Percentiles rank a stretch among this genome's conserved stretches.
Evolutionary conservation across 2,113 vertebrate species (phyloP).

Genomic region (Sardina pilchardus): DNA sequence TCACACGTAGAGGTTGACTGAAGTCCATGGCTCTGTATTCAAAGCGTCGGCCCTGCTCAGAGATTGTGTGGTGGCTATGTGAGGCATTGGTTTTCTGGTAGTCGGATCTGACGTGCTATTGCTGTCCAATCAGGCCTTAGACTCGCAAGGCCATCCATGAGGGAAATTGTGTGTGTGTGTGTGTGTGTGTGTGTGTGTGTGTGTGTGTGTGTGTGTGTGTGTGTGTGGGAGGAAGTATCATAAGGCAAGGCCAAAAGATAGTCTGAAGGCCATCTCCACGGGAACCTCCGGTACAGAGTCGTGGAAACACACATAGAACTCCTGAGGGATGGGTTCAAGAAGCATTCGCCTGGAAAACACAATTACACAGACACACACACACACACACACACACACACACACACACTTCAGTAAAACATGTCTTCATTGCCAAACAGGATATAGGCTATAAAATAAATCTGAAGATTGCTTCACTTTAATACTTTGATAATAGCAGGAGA

Average conservation of each 20-base stretch:
- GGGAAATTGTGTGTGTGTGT: not conserved
- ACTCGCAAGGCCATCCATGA: not conserved
- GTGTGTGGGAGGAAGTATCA: constrained; percentile 54
- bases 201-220: not conserved
- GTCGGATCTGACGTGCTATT: not conserved
- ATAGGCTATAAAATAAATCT: not conserved
- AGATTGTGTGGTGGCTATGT: not conserved
- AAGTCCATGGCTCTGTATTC: not conserved
- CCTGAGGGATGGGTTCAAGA: constrained; percentile 87
- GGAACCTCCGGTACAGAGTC: constrained; percentile 91
- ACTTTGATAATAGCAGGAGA: not conserved
- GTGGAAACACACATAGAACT: constrained; percentile 96
- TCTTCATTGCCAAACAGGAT: not conserved
- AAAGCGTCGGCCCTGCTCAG: not conserved
- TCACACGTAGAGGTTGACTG: not conserved
- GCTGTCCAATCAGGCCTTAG: not conserved
- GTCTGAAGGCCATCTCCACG: constrained; percentile 91
- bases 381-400: constrained; percentile 18
- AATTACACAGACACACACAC: constrained; percentile 6
- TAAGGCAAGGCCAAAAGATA: constrained; percentile 85
- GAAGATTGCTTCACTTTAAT: not conserved
- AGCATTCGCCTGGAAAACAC: constrained; percentile 81
- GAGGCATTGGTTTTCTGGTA: not conserved
- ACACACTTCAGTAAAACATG: not conserved
- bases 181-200: constrained; percentile 13